Conservation (phyloP, 2,113 vertebrate species). For the Aspidoscelis tigris region DNA sequence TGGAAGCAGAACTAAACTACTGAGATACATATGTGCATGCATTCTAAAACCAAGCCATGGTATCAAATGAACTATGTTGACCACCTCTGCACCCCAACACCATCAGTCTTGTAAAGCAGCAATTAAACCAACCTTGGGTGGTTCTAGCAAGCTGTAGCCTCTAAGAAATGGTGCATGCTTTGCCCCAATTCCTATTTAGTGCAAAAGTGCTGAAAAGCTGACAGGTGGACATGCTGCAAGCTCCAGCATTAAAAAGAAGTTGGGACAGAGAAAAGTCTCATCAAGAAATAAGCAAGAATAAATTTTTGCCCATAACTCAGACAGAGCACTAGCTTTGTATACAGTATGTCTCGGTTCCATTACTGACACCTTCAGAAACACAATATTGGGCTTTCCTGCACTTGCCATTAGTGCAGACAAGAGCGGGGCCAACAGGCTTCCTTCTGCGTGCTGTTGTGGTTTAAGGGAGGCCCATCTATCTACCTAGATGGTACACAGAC, state of each 20-base stretch:
- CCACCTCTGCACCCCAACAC: neutral
- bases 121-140: neutral
- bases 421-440: too few relatives aligned
- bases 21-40: neutral
- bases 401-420: too few relatives aligned
- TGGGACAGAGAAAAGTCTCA: neutral
- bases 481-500: too few relatives aligned
- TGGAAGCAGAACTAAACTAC: neutral
- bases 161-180: neutral
- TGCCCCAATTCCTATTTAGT: neutral
- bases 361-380: too few relatives aligned
- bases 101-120: too few relatives aligned
- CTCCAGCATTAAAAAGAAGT: neutral
- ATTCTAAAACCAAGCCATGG: neutral
- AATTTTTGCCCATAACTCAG: too few relatives aligned
- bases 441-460: too few relatives aligned
- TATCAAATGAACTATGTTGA: neutral
- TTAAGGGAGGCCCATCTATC: too few relatives aligned
- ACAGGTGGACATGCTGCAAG: neutral
- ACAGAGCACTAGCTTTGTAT: too few relatives aligned
- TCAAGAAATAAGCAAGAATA: too few relatives aligned
- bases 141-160: neutral
- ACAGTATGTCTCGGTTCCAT: too few relatives aligned
- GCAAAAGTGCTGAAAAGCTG: neutral
- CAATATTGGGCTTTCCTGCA: too few relatives aligned